Conservation (phyloP, 1,140 invertebrate genomes). For the Reticulitermes speratus region DNA sequence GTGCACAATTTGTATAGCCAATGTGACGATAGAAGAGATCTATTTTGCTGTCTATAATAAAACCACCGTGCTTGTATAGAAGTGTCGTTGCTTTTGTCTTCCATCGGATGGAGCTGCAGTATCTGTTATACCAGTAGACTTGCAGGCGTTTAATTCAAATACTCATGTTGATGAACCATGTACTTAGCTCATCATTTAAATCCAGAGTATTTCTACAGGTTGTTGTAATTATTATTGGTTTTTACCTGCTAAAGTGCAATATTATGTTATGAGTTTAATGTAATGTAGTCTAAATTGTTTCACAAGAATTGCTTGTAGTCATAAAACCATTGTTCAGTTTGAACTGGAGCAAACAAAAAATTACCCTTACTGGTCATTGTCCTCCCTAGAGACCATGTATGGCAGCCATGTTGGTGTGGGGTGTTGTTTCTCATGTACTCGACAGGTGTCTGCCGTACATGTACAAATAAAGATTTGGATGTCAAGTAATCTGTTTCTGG, state of each 20-base stretch:
- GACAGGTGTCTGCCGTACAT: slow-evolving; percentile 13
- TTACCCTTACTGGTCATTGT: neutral
- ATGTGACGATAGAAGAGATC: slow-evolving; percentile 22
- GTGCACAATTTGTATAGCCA: slow-evolving; percentile 33
- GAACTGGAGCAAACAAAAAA: slow-evolving; percentile 23
- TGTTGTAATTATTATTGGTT: slow-evolving; percentile 33
- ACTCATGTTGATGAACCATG: slow-evolving; percentile 29
- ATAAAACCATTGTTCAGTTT: slow-evolving; percentile 27
- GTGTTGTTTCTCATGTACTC: slow-evolving; percentile 32
- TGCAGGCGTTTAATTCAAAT: slow-evolving; percentile 25
- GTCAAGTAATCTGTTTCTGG: neutral
- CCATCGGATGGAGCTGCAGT: slow-evolving; percentile 27
- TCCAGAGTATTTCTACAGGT: slow-evolving; percentile 26
- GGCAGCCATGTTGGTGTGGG: slow-evolving; percentile 31
- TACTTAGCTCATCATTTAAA: slow-evolving; percentile 24
- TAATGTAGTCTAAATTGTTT: slow-evolving; percentile 34
- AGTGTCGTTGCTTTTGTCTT: slow-evolving; percentile 34
- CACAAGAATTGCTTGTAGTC: slow-evolving; percentile 29
- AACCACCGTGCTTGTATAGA: slow-evolving; percentile 29
- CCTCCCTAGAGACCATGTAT: slow-evolving; percentile 22
- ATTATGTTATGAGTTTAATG: slow-evolving; percentile 31
- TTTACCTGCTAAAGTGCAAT: slow-evolving; percentile 34
- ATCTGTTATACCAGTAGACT: slow-evolving; percentile 21
- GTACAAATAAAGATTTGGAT: slow-evolving; percentile 30
- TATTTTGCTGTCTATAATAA: slow-evolving; percentile 33